Percentiles rank a stretch among this genome's conserved stretches.
These are phyloP conservation scores for Hypanus sabinus DNA, from an alignment of 2,113 vertebrate species.

Conservation along the genomic window DNA sequence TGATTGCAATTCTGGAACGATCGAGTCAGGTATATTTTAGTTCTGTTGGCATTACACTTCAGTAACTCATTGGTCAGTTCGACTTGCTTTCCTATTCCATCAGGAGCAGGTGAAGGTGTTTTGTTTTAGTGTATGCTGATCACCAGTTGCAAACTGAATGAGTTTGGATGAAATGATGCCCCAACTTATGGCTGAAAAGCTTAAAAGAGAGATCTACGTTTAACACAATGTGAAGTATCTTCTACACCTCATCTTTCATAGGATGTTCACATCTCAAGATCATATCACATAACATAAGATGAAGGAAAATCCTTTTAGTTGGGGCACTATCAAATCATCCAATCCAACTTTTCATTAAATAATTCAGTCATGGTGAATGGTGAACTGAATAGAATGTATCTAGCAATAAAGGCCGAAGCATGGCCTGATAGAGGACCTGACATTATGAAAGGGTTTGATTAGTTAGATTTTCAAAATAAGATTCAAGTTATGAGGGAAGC, in stretches of 20 bases:
- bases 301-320: background rate
- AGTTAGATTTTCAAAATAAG: background rate
- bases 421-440: background rate
- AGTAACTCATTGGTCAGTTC: background rate
- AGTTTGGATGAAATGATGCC: background rate
- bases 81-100: background rate
- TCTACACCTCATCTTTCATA: background rate
- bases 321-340: background rate
- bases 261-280: no score
- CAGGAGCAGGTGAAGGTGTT: background rate
- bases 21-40: conserved; percentile 67
- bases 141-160: background rate
- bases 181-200: background rate
- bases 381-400: background rate
- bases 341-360: background rate
- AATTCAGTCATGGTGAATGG: background rate
- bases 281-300: no score
- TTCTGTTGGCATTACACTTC: background rate
- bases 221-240: background rate
- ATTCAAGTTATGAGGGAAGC: background rate
- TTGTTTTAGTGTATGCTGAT: background rate
- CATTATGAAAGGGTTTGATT: background rate
- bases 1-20: conserved; percentile 81
- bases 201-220: background rate
- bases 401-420: background rate